These are phyloP conservation scores for Psittacula echo DNA, from an alignment of 2,797 vertebrate genomes.

Conservation along the genomic window DNA sequence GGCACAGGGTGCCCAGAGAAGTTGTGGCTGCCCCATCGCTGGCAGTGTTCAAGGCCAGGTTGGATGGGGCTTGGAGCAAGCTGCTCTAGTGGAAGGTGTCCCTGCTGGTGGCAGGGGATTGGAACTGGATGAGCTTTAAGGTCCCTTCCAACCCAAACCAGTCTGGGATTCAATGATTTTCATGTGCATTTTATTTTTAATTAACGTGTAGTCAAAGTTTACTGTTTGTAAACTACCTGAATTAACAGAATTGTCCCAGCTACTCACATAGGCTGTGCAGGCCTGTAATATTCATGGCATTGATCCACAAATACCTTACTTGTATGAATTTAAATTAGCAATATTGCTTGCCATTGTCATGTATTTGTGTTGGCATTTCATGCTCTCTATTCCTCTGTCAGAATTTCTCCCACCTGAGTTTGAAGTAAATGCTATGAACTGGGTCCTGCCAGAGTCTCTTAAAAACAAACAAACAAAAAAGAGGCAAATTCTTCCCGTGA, in stretches of 20 bases:
- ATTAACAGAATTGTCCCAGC: background rate
- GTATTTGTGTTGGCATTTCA: background rate
- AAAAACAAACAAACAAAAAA: background rate
- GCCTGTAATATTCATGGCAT: background rate
- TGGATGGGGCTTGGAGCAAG: background rate
- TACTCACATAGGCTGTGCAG: background rate
- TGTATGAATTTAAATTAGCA: background rate
- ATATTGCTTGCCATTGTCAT: background rate
- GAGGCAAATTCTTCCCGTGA: background rate
- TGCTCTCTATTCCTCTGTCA: background rate
- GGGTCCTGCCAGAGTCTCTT: background rate
- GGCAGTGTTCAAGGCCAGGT: background rate
- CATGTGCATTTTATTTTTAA: background rate
- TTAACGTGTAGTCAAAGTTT: background rate
- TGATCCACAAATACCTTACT: background rate
- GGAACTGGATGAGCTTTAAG: background rate
- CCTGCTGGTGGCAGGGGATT: background rate
- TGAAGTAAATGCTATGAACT: background rate
- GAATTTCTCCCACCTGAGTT: background rate
- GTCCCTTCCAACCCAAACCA: background rate
- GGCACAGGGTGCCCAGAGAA: background rate
- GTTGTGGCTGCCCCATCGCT: background rate
- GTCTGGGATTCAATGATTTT: background rate
- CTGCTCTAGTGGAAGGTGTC: background rate
- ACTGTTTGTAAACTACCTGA: background rate